Evolutionary conservation across 2,888 invertebrate genomes (phyloP).

Genomic region (Agrochola lychnidis): DNA sequence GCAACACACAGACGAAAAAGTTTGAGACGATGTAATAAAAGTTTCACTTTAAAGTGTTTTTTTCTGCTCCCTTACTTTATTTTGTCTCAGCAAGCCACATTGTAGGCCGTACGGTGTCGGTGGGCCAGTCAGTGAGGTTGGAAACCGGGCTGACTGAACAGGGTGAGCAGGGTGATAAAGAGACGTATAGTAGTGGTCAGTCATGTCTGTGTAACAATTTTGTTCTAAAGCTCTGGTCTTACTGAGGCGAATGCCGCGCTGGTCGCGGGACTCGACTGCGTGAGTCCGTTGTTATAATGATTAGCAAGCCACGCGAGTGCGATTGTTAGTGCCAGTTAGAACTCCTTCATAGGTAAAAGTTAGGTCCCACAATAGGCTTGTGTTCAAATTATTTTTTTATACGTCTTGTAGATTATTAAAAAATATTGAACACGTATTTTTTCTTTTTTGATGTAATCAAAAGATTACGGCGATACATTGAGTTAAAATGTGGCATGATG

Average conservation of each 20-base stretch:
- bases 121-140: neutral
- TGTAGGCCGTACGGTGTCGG: neutral
- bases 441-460: no score
- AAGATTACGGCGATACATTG: no score
- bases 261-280: neutral
- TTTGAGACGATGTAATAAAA: no score
- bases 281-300: neutral
- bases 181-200: neutral
- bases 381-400: no score
- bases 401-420: no score
- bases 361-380: neutral
- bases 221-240: neutral
- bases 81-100: neutral
- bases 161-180: neutral
- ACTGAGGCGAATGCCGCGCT: neutral
- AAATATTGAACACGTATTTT: no score
- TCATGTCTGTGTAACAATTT: neutral
- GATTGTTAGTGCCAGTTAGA: neutral
- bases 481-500: no score
- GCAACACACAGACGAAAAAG: no score
- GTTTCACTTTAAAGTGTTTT: no score
- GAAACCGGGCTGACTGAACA: neutral
- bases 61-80: neutral
- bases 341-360: neutral
- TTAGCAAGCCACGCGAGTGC: no score